Base-by-base conservation (phyloP, 2,888 invertebrate species). In the Tetranychus truncatus region DNA sequence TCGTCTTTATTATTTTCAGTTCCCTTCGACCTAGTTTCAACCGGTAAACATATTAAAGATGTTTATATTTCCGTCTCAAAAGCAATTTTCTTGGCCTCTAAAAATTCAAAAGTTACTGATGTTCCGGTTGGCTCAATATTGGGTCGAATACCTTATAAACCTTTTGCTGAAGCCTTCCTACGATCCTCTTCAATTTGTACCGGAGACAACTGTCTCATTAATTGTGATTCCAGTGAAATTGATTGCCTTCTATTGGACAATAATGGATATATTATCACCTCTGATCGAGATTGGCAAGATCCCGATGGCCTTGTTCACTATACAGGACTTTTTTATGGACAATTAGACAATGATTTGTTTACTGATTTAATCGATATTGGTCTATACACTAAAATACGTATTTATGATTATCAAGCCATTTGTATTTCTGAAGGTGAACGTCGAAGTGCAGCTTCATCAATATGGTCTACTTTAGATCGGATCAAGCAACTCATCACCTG, bases 211-310 rank as follows among this genome's bases (percentile, higher is more conserved):
- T 79, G 78, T 65, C 75, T 74, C 71, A 77, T 77, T 71, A 77
- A 76, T 65, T 79, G 79, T 73, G 71, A 75, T n/a, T 24, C n/a
- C 15, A 45, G 11, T 78, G 91, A 91, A 79, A 84, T 93, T 45
- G 92, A 93, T 81, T 95, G 95, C 82, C 95, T 93, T 82, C 89
- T 95, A 65, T 84, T 95, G 76, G 95, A 95, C 82, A 92, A 95
- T 83, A 94, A 92, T 82, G 95, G 95, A 18, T 95, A 93, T 82
- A 90, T 95, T 74, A 89, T 95, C 75, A 88, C 93, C 67, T 93
- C 93, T 0, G 93, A 94, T 45, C 45, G 46, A 11, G 20, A 44
- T 20, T 65, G n/a, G n/a, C n/a, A 66, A 67, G 34, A 34, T 45
- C 20, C 21, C 34, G 69, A 69, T 69, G 69, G 69, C 4, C 20